These are phyloP conservation scores for Clarias batrachus DNA, from an alignment of 2,113 vertebrate species.

Conservation along the genomic window DNA sequence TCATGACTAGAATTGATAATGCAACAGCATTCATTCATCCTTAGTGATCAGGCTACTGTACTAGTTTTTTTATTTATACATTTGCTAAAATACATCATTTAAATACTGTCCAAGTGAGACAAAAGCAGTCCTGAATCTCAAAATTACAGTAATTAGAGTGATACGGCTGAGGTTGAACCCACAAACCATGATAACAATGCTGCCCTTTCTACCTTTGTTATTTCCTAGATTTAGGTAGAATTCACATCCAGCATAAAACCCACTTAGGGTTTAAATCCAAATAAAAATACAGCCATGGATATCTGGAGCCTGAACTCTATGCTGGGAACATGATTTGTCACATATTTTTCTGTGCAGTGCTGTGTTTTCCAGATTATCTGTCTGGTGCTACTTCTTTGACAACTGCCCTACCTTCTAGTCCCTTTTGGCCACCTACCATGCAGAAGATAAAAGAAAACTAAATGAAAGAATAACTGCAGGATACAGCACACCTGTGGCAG, in stretches of 20 bases:
- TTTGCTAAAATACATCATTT: neutral
- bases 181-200: neutral
- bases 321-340: neutral
- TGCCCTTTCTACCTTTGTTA: neutral
- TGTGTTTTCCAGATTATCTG: neutral
- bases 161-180: neutral
- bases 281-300: neutral
- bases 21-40: no score
- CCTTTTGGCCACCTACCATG: neutral
- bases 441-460: neutral
- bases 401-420: neutral
- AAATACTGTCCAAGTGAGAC: neutral
- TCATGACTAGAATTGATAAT: no score
- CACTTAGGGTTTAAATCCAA: neutral
- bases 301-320: neutral
- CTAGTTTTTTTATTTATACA: no score
- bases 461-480: neutral
- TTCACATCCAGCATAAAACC: neutral
- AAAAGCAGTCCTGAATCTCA: neutral
- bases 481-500: slow-evolving; percentile 28
- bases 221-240: neutral
- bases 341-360: neutral
- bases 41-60: neutral
- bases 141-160: no score
- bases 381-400: neutral